Conservation (phyloP, 2,113 vertebrate species). For the Ariopsis seemanni region DNA sequence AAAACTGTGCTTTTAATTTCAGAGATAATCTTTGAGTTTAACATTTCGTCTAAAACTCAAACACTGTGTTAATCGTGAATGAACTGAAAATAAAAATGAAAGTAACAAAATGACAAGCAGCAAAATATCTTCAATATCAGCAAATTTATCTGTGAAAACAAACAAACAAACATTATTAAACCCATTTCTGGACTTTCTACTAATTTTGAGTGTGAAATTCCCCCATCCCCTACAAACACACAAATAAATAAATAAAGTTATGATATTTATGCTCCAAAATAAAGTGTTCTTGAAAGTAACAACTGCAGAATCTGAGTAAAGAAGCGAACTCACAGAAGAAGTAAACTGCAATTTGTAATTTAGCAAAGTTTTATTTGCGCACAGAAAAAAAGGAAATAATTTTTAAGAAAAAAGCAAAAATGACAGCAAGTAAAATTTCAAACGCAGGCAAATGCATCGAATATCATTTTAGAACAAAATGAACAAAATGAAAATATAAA, state of each 20-base stretch:
- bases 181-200: background rate
- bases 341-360: background rate
- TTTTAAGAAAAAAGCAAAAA: background rate
- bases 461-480: background rate
- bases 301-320: background rate
- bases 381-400: background rate
- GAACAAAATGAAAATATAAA: background rate
- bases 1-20: background rate
- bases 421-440: background rate
- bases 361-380: background rate
- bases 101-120: background rate
- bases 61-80: too few relatives aligned
- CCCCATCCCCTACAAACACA: background rate
- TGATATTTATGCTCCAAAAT: background rate
- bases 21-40: background rate
- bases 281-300: background rate
- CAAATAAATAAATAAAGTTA: background rate
- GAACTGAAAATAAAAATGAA: too few relatives aligned
- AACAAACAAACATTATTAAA: background rate
- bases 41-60: background rate
- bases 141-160: background rate
- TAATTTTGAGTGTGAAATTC: too few relatives aligned
- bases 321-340: background rate
- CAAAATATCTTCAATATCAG: background rate
- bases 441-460: too few relatives aligned